Evolutionary conservation across 2,888 invertebrate genomes (phyloP).

Genomic region (Pheosia tremula): DNA sequence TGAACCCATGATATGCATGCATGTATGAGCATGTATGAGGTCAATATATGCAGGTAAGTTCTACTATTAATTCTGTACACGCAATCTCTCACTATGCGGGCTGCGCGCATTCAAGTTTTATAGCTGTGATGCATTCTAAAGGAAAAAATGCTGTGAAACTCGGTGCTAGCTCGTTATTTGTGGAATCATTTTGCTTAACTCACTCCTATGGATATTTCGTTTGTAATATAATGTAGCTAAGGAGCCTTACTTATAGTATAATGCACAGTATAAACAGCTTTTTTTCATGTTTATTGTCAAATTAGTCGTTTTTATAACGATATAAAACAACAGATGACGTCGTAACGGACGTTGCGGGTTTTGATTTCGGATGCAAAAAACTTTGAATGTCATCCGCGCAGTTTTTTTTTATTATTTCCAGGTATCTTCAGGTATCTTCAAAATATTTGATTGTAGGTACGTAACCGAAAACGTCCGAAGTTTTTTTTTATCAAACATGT

Average conservation of each 20-base stretch:
- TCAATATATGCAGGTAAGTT: constrained; percentile 22
- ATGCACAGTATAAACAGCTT: constrained; percentile 24
- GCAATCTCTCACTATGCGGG: constrained; percentile 25
- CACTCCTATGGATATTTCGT: no score
- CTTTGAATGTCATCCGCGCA: constrained; percentile 26
- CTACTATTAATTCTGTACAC: constrained; percentile 36
- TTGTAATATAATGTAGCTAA: no score
- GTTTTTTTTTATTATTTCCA: constrained; percentile 21
- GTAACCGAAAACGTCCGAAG: neutral
- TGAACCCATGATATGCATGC: no score
- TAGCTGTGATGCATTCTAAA: constrained; percentile 2
- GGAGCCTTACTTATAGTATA: no score
- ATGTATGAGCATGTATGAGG: constrained; percentile 14
- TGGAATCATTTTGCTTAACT: constrained; percentile 7
- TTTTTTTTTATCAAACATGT: constrained; percentile 8
- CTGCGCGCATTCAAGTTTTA: constrained; percentile 22
- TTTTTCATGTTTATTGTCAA: constrained; percentile 18
- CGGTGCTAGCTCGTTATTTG: constrained; percentile 14
- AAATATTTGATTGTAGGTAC: neutral
- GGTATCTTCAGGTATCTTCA: neutral
- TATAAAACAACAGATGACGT: constrained; percentile 47
- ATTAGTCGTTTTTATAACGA: constrained; percentile 33
- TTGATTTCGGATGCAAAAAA: constrained; percentile 51
- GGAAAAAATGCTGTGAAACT: constrained; percentile 27
- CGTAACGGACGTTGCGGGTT: constrained; percentile 53